Percentiles rank a stretch among this genome's conserved stretches.
Evolutionary conservation across 2,888 invertebrate species (phyloP).

Genomic region (Lasioglossum vierecki): DNA sequence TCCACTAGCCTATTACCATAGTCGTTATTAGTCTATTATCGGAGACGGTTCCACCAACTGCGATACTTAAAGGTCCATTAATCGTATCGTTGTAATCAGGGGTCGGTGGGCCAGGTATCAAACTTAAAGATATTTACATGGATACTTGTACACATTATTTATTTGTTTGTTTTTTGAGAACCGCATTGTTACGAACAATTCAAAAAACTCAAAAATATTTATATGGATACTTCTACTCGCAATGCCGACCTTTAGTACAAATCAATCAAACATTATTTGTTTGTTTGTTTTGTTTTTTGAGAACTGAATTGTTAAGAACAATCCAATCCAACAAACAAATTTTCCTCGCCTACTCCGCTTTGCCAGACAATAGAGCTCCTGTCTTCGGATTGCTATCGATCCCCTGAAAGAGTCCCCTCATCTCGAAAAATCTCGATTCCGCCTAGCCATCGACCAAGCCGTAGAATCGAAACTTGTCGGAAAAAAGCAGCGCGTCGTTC

Average conservation of each 20-base stretch:
- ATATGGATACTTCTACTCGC: too few relatives aligned
- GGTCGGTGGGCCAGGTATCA: too few relatives aligned
- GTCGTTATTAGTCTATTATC: not conserved
- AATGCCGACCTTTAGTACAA: too few relatives aligned
- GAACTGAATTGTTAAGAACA: not conserved
- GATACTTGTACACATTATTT: too few relatives aligned
- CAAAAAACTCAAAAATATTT: too few relatives aligned
- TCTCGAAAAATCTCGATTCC: not conserved
- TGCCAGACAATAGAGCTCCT: not conserved
- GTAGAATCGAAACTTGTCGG: not conserved
- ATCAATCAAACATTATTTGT: too few relatives aligned
- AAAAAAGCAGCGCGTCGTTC: not conserved
- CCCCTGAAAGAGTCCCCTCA: not conserved
- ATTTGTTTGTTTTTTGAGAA: too few relatives aligned
- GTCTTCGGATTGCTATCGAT: constrained; percentile 1
- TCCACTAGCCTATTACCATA: not conserved
- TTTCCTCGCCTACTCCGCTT: not conserved
- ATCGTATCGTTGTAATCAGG: not conserved
- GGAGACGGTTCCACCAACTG: not conserved
- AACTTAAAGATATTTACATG: too few relatives aligned
- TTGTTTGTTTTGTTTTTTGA: too few relatives aligned
- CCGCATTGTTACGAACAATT: too few relatives aligned
- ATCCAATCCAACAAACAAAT: not conserved
- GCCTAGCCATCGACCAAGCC: not conserved
- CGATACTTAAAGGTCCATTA: not conserved